Percentiles rank a stretch among this genome's conserved stretches.
Conservation (phyloP, 2,888 invertebrate genomes). For the Leptopterna dolabrata region DNA sequence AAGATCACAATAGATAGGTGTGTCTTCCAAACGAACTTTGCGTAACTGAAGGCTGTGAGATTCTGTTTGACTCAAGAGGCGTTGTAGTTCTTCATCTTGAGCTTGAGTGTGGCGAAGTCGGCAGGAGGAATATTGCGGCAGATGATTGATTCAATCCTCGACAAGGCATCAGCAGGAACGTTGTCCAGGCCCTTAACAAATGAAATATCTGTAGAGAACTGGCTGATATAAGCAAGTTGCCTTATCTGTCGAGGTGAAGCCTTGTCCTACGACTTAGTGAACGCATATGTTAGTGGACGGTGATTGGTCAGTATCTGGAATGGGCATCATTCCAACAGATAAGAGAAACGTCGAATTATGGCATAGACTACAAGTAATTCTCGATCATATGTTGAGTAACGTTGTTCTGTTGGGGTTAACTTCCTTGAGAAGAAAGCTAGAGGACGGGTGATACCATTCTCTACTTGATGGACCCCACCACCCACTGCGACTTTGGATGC, state of each 20-base stretch:
- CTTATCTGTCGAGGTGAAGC: slow-evolving; percentile 55
- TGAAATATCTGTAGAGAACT: slow-evolving; percentile 56
- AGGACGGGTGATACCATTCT: slow-evolving; percentile 55
- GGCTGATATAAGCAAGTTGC: slow-evolving; percentile 56
- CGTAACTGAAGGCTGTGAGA: not conserved
- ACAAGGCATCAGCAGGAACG: not conserved
- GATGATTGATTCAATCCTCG: not conserved
- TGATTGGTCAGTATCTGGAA: slow-evolving; percentile 37
- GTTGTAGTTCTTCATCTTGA: not conserved
- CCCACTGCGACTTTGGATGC: slow-evolving; percentile 51
- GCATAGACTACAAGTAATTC: slow-evolving; percentile 66
- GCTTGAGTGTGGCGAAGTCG: not conserved
- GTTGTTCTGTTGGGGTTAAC: slow-evolving; percentile 63
- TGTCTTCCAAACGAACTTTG: not conserved
- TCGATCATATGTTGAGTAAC: slow-evolving; percentile 63
- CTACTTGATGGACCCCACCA: slow-evolving; percentile 47
- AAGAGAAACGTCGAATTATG: slow-evolving; percentile 50
- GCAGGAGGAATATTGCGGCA: not conserved
- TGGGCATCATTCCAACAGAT: slow-evolving; percentile 30
- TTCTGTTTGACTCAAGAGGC: not conserved
- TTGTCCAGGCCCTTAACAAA: not conserved
- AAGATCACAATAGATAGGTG: not conserved
- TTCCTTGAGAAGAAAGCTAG: slow-evolving; percentile 61
- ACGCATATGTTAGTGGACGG: slow-evolving; percentile 10
- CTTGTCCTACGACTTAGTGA: slow-evolving; percentile 37